These are phyloP conservation scores for Seriola quinqueradiata DNA, from an alignment of 2,113 vertebrate species.

Conservation along the genomic window DNA sequence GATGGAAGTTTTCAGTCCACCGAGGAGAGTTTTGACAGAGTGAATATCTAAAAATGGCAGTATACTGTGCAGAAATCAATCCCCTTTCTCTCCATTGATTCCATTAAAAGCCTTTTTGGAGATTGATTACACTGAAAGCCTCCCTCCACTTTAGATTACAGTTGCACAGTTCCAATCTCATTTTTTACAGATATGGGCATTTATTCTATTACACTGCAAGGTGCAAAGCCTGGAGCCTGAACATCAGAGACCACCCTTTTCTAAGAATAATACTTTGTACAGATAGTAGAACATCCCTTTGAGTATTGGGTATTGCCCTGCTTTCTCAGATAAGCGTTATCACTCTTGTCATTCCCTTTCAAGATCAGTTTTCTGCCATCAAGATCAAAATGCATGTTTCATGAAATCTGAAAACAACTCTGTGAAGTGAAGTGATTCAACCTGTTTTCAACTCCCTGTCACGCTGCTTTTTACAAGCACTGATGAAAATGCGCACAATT, in stretches of 20 bases:
- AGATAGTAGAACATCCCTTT: constrained; percentile 69
- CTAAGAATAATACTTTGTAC: constrained; percentile 66
- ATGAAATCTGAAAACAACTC: constrained; percentile 45
- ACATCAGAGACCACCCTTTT: constrained; percentile 69
- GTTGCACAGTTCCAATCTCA: constrained; percentile 72
- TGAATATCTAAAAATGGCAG: constrained; percentile 82
- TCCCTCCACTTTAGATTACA: constrained; percentile 80
- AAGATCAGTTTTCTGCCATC: constrained; percentile 65
- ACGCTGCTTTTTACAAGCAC: constrained; percentile 5
- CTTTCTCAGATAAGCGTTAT: constrained; percentile 72
- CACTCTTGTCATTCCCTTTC: constrained; percentile 64
- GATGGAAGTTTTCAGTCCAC: constrained; percentile 72
- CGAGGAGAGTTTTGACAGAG: constrained; percentile 78
- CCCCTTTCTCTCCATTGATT: constrained; percentile 83
- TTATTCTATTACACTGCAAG: constrained; percentile 79
- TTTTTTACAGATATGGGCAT: constrained; percentile 78
- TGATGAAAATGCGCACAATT: constrained; percentile 35
- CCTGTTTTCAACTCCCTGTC: constrained; percentile 19
- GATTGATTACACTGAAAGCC: constrained; percentile 85
- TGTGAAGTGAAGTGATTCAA: constrained; percentile 19
- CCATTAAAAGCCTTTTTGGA: constrained; percentile 87
- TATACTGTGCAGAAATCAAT: constrained; percentile 80
- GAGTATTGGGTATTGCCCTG: constrained; percentile 65
- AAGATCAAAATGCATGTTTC: constrained; percentile 64
- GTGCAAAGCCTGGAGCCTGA: constrained; percentile 66